A percentile compares a stretch with the other conserved stretches of the same genome.
Evolutionary conservation across 2,797 vertebrate genomes (phyloP).

Genomic region (Rhinogobio ventralis): DNA sequence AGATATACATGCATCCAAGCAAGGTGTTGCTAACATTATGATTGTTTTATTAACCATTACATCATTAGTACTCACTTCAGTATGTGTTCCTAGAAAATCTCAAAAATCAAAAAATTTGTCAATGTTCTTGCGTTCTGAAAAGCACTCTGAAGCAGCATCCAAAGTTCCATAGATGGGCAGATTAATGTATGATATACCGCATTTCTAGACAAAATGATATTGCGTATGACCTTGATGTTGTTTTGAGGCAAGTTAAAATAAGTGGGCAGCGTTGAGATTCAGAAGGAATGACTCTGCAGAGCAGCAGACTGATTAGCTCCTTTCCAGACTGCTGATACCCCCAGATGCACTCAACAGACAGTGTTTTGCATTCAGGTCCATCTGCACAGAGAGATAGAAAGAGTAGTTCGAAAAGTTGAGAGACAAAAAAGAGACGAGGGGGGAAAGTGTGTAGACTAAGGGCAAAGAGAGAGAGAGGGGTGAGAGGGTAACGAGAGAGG

Average conservation of each 20-base stretch:
- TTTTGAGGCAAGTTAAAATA: slow-evolving; percentile 43
- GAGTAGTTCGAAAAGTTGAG: slow-evolving; percentile 46
- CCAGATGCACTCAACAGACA: slow-evolving; percentile 78
- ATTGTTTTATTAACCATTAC: background rate
- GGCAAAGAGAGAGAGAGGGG: slow-evolving; percentile 43
- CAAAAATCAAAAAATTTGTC: background rate
- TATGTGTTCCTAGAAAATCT: background rate
- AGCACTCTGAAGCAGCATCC: background rate
- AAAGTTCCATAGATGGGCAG: background rate
- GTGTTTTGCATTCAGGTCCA: slow-evolving; percentile 84
- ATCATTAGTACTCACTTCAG: background rate
- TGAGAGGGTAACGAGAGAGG: slow-evolving; percentile 24
- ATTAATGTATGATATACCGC: background rate
- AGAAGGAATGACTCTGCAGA: slow-evolving; percentile 50
- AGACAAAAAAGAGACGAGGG: slow-evolving; percentile 49
- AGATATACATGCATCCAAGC: background rate
- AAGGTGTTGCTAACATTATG: background rate
- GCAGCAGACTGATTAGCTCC: slow-evolving; percentile 51
- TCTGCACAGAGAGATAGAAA: slow-evolving; percentile 70
- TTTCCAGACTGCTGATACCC: slow-evolving; percentile 79
- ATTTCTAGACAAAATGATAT: slow-evolving; percentile 24
- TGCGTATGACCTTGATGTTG: slow-evolving; percentile 37
- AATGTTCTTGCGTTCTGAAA: background rate
- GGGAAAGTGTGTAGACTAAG: slow-evolving; percentile 44
- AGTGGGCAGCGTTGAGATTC: slow-evolving; percentile 50